These are phyloP conservation scores for Ectobius pallidus DNA, from an alignment of 2,888 invertebrate species.

Conservation along the genomic window DNA sequence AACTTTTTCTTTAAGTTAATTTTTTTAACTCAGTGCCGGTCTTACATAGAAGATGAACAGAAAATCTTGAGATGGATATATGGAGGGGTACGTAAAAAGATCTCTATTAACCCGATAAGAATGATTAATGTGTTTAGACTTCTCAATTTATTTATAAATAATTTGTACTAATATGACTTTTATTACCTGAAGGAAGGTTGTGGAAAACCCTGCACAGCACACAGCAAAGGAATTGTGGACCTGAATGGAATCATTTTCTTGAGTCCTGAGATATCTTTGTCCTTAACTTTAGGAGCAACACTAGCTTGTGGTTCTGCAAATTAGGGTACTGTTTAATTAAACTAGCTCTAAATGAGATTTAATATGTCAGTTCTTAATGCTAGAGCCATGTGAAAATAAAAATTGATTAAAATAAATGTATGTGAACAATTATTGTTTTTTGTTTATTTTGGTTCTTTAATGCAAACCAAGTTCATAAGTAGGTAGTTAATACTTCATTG, in stretches of 20 bases:
- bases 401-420: background rate
- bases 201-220: conserved; percentile 47
- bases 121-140: too few relatives aligned
- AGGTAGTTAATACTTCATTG: too few relatives aligned
- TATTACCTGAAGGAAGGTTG: conserved; percentile 67
- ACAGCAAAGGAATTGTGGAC: conserved; percentile 62
- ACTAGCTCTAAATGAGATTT: background rate
- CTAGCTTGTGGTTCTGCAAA: conserved; percentile 46
- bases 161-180: too few relatives aligned
- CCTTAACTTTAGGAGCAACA: conserved; percentile 46
- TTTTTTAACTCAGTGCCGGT: too few relatives aligned
- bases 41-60: too few relatives aligned
- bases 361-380: background rate
- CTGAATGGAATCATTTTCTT: conserved; percentile 54
- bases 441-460: too few relatives aligned
- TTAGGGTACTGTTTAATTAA: background rate
- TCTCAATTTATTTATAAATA: too few relatives aligned
- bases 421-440: background rate
- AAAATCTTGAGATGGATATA: too few relatives aligned
- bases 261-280: conserved; percentile 31
- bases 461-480: too few relatives aligned
- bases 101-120: too few relatives aligned
- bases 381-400: background rate
- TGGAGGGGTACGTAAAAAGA: too few relatives aligned
- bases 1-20: too few relatives aligned